Conservation (phyloP, 1,140 invertebrate genomes). For the Drosophila mayri region DNA sequence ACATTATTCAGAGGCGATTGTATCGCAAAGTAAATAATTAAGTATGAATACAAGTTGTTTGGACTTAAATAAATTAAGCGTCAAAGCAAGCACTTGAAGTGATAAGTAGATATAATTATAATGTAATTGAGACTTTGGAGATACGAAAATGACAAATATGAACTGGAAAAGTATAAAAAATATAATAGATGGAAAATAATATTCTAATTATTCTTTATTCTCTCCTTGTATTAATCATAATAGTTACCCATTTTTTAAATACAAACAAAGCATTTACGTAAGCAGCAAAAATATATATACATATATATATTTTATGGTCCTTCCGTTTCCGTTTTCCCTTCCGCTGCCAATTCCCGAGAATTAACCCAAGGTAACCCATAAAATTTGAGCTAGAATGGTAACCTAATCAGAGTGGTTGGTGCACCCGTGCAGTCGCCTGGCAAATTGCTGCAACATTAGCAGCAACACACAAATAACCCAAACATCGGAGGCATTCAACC, state of each 20-base stretch:
- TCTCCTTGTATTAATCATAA: background rate
- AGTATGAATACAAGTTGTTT: conserved; percentile 26
- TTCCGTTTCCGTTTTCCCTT: conserved; percentile 26
- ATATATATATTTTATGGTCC: background rate
- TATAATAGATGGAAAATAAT: too few species aligned
- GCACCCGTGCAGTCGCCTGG: conserved; percentile 39
- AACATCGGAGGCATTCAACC: conserved; percentile 34
- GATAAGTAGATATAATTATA: conserved; percentile 34
- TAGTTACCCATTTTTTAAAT: background rate
- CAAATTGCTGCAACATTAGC: conserved; percentile 37
- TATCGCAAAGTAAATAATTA: conserved; percentile 37
- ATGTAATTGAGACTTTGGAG: conserved; percentile 34
- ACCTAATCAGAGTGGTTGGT: conserved; percentile 38
- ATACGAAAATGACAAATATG: conserved; percentile 6
- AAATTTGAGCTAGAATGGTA: conserved; percentile 38
- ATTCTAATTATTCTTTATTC: background rate
- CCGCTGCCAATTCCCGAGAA: conserved; percentile 7
- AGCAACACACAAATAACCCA: background rate
- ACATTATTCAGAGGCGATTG: conserved; percentile 44
- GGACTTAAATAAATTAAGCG: conserved; percentile 44
- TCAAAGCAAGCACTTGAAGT: conserved; percentile 26
- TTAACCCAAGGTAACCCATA: conserved; percentile 18
- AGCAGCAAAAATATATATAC: background rate
- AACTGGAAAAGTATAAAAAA: background rate
- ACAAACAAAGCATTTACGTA: background rate